Evolutionary conservation across 2,797 vertebrate species (phyloP).

Genomic region (Siniperca obscura): DNA sequence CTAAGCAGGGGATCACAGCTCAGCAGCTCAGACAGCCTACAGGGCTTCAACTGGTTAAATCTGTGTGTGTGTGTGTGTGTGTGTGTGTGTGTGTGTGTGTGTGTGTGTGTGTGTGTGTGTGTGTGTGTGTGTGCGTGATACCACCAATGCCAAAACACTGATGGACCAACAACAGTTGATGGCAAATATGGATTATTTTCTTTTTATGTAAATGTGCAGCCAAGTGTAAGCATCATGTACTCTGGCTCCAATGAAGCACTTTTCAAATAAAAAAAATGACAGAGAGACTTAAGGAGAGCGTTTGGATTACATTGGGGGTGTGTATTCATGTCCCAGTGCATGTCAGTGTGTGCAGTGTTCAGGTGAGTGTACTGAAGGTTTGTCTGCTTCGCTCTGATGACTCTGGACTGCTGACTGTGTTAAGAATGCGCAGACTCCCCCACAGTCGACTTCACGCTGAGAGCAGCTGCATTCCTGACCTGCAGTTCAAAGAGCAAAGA

Average conservation of each 20-base stretch:
- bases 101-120: constrained; percentile 4
- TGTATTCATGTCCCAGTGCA: constrained; percentile 1
- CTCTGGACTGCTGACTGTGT: constrained; percentile 61
- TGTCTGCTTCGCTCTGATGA: constrained; percentile 32
- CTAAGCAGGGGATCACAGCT: constrained; percentile 1
- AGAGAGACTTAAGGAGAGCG: neutral
- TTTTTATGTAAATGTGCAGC: neutral
- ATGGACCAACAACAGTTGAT: too few relatives aligned
- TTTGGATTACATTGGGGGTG: neutral
- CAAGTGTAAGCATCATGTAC: neutral
- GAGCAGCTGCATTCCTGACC: constrained; percentile 85
- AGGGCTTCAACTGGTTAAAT: constrained; percentile 24
- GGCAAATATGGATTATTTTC: too few relatives aligned
- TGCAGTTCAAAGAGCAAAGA: constrained; percentile 81
- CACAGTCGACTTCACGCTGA: constrained; percentile 76
- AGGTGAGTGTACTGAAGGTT: constrained; percentile 48
- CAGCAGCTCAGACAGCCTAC: constrained; percentile 5
- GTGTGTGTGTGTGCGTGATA: constrained; percentile 6
- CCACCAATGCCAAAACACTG: too few relatives aligned
- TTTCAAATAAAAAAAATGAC: too few relatives aligned
- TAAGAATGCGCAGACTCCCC: constrained; percentile 75
- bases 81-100: neutral
- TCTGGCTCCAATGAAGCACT: neutral
- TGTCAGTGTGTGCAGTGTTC: constrained; percentile 5
- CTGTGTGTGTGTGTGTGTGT: constrained; percentile 12